Evolutionary conservation across 2,797 vertebrate species (phyloP), one percentile per base, ranked within the genome.

Genomic region (Hypotaenidia okinawae): DNA sequence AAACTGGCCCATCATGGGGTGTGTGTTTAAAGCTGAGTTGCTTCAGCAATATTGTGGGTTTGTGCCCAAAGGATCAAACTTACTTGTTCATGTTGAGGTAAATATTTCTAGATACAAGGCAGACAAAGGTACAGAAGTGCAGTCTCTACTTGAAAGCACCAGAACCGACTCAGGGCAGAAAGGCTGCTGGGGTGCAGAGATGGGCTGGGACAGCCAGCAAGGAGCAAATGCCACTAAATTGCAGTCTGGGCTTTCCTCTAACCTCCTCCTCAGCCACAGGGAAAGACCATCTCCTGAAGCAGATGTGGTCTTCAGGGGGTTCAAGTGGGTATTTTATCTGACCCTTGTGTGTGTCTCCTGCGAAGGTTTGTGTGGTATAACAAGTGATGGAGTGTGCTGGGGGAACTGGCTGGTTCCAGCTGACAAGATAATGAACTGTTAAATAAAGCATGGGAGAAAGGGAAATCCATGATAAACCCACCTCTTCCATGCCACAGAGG

Each of bases 341-440:
- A 28, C 58, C 41, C 37, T 68, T 4, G 16, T 24, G 19, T 1
- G 5, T 69, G 67, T 59, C n/a, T 84, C 52, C 81, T 23, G 25
- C 76, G 47, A 70, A 66, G 28, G 30, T 75, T 76, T 76, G 55
- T 47, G 10, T n/a, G 82, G 74, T 72, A 61, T 52, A 37, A n/a
- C 21, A 33, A 70, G 62, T 94, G 95, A 95, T 84, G 62, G 87
- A 97, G 84, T 54, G 66, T 68, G 94, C 86, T 13, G 25, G 81
- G 73, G 88, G 86, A 95, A 70, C 92, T 19, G 67, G 54, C 69
- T 22, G 2, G 81, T 77, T 96, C 93, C 86, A 70, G 75, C 75
- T 94, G 94, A 94, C 95, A 96, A 94, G 95, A 96, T 96, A 96
- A 96, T 90, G 95, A 95, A 97, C 94, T 91, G 93, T 69, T 90